These are phyloP conservation scores for Lamprologus sp. DNA, from an alignment of 2,113 vertebrate genomes.

Conservation along the genomic window DNA sequence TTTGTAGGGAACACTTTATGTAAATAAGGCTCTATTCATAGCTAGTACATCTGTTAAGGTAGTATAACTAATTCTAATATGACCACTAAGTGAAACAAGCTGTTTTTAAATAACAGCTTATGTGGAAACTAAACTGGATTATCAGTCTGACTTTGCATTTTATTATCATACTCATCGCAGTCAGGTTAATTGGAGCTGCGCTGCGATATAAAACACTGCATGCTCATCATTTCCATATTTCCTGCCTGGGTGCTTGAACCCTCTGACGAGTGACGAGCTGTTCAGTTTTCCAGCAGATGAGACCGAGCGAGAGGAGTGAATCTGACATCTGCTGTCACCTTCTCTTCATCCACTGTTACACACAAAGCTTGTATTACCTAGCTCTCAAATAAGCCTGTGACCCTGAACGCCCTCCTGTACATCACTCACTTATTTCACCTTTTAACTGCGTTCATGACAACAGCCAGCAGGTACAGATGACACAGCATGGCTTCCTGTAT, in stretches of 20 bases:
- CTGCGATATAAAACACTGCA: background rate
- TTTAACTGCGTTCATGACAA: background rate
- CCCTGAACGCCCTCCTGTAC: background rate
- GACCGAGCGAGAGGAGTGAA: background rate
- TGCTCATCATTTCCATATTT: background rate
- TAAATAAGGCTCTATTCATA: background rate
- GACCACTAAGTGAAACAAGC: background rate
- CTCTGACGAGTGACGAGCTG: background rate
- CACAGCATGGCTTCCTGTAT: background rate
- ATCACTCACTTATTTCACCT: background rate
- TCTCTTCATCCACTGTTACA: background rate
- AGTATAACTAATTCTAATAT: background rate
- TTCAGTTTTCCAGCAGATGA: background rate
- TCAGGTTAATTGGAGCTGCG: background rate
- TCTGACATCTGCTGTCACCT: conserved; percentile 22
- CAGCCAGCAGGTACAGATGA: background rate
- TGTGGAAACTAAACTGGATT: background rate
- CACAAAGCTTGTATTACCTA: background rate
- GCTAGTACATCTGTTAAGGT: background rate
- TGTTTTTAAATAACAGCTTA: background rate
- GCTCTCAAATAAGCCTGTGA: background rate
- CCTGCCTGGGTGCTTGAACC: background rate
- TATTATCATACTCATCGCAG: background rate
- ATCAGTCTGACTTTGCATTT: background rate
- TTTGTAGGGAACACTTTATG: background rate